Percentiles rank a stretch among this genome's conserved stretches.
These are phyloP conservation scores for Callospermophilus lateralis DNA, from an alignment of 2,113 vertebrate genomes.

Conservation along the genomic window DNA sequence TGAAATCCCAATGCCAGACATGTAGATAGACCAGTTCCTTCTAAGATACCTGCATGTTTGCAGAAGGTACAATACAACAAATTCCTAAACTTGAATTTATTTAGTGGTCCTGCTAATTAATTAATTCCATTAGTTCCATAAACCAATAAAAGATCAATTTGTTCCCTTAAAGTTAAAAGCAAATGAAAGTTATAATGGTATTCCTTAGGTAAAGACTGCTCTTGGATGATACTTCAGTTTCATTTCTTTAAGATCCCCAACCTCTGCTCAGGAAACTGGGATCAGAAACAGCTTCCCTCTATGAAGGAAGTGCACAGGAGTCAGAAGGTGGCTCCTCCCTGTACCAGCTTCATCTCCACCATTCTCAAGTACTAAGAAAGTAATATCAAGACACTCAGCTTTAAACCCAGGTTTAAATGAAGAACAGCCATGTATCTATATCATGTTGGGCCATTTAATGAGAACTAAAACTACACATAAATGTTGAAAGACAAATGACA, in stretches of 20 bases:
- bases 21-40: background rate
- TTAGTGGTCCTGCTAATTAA: background rate
- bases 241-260: background rate
- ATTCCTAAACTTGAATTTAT: background rate
- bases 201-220: background rate
- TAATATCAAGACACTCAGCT: background rate
- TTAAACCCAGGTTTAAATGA: background rate
- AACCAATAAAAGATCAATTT: background rate
- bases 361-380: background rate
- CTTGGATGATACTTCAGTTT: background rate
- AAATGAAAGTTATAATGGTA: background rate
- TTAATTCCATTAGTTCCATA: background rate
- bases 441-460: background rate
- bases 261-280: background rate
- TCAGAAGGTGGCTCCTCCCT: background rate
- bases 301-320: background rate
- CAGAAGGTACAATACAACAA: background rate
- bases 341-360: background rate
- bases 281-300: background rate
- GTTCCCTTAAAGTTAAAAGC: constrained; percentile 1
- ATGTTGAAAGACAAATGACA: background rate
- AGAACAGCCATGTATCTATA: background rate
- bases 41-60: background rate
- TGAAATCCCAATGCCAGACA: background rate
- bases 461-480: background rate